Conservation (phyloP, 1,140 invertebrate species). For the Drosophila nigromelanica region DNA sequence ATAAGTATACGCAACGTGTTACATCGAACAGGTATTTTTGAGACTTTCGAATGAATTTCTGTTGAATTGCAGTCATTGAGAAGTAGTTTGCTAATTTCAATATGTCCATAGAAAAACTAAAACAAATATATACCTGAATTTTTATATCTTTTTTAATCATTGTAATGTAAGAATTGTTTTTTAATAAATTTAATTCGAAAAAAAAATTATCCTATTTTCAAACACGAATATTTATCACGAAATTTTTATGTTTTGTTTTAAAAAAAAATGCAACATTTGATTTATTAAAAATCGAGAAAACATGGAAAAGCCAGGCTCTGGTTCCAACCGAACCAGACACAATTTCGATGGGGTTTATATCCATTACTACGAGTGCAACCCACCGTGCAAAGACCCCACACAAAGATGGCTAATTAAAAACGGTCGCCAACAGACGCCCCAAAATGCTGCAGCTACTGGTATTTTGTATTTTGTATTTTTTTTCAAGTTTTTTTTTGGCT, state of each 20-base stretch:
- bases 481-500: slow-evolving; percentile 13
- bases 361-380: not conserved
- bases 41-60: not conserved
- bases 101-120: no score
- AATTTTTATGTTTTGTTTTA: no score
- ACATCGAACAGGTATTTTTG: not conserved
- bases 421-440: slow-evolving; percentile 20
- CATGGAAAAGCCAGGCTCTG: no score
- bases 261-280: no score
- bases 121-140: no score
- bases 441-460: slow-evolving; percentile 33
- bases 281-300: no score
- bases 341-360: not conserved
- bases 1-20: slow-evolving; percentile 4
- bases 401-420: slow-evolving; percentile 72
- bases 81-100: no score
- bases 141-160: no score
- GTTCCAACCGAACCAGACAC: not conserved
- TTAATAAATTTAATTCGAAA: no score
- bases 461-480: slow-evolving; percentile 23
- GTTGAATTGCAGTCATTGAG: not conserved
- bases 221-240: no score
- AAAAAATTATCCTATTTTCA: no score
- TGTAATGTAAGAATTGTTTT: no score
- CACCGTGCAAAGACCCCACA: slow-evolving; percentile 22